These are phyloP conservation scores for Actinemys pallida DNA, from an alignment of 2,113 vertebrate genomes.

Conservation along the genomic window DNA sequence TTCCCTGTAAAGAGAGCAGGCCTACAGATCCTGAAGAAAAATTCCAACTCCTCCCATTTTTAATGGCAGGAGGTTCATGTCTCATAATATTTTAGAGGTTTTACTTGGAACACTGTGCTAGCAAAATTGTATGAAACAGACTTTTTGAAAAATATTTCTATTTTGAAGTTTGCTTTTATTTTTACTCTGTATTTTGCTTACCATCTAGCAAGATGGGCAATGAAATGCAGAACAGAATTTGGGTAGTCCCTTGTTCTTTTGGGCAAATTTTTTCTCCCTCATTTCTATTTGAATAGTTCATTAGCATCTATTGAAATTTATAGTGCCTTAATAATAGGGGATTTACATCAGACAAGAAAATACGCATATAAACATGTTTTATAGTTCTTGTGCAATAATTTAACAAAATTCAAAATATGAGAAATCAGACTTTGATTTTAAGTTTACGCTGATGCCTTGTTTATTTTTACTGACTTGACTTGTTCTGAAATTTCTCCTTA, in stretches of 20 bases:
- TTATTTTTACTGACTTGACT: background rate
- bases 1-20: background rate
- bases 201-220: background rate
- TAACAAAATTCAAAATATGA: background rate
- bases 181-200: background rate
- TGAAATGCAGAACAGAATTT: background rate
- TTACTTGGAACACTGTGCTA: background rate
- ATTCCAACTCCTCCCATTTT: background rate
- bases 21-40: background rate
- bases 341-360: background rate
- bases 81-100: background rate
- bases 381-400: background rate
- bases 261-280: background rate
- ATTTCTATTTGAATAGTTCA: background rate
- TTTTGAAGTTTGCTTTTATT: background rate
- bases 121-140: background rate
- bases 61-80: background rate
- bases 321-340: background rate
- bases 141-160: background rate
- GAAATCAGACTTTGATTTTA: background rate
- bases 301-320: background rate
- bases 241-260: accelerated
- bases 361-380: accelerated
- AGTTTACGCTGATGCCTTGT: background rate
- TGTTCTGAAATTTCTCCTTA: slow-evolving; percentile 65